These are phyloP conservation scores for Cecidostiba fungosa DNA, from an alignment of 2,888 invertebrate genomes.

Conservation along the genomic window DNA sequence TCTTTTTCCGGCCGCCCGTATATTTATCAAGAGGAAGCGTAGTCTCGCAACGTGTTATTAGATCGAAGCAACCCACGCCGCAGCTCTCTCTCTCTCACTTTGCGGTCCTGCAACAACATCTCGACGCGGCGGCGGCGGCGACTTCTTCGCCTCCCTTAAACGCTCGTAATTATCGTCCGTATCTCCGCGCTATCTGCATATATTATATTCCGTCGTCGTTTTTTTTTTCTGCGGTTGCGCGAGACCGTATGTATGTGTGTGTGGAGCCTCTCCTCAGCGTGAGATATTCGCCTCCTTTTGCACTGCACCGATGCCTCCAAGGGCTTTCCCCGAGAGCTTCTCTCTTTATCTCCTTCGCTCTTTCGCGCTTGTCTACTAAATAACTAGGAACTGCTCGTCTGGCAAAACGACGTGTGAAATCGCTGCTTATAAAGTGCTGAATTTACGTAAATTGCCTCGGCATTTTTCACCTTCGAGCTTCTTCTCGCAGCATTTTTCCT, in stretches of 20 bases:
- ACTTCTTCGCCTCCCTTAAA: slow-evolving; percentile 70
- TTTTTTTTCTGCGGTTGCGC: slow-evolving; percentile 47
- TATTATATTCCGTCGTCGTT: slow-evolving; percentile 67
- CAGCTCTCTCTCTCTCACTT: slow-evolving; percentile 63
- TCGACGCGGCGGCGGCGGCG: slow-evolving; percentile 45
- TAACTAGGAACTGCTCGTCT: slow-evolving; percentile 44
- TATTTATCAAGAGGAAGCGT: slow-evolving; percentile 55
- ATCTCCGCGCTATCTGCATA: slow-evolving; percentile 73
- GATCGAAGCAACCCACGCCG: slow-evolving; percentile 74
- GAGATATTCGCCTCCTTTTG: slow-evolving; percentile 37
- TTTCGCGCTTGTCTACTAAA: slow-evolving; percentile 48
- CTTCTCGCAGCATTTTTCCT: not conserved
- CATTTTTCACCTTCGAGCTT: not conserved
- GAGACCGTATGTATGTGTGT: not conserved
- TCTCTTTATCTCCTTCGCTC: slow-evolving; percentile 53
- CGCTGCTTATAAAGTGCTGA: slow-evolving; percentile 11
- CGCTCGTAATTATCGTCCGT: slow-evolving; percentile 75
- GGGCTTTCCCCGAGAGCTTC: slow-evolving; percentile 19
- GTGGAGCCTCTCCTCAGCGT: not conserved
- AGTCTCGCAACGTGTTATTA: slow-evolving; percentile 75
- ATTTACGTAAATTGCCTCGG: slow-evolving; percentile 20
- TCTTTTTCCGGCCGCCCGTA: slow-evolving; percentile 30
- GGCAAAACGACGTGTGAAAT: slow-evolving; percentile 13
- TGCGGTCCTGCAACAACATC: slow-evolving; percentile 61
- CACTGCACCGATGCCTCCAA: slow-evolving; percentile 6